Conservation (phyloP, 2,797 vertebrate species). For the Scolopax bukidnonensis region DNA sequence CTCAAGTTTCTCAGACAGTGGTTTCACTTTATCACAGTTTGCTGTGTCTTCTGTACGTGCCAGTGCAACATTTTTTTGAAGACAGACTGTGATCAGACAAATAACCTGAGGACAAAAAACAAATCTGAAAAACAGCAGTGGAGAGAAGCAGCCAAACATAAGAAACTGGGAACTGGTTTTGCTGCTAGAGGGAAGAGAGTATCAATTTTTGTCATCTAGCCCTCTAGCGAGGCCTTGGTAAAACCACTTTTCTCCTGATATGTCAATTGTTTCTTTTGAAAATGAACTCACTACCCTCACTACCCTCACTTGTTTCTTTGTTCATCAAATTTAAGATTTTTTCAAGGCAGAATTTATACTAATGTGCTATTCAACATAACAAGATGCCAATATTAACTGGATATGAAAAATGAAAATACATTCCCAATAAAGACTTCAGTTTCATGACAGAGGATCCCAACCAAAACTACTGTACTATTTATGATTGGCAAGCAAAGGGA, state of each 20-base stretch:
- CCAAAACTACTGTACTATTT: slow-evolving; percentile 9
- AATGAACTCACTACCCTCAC: neutral
- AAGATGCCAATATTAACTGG: neutral
- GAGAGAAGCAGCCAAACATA: neutral
- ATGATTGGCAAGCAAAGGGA: neutral
- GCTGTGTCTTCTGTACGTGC: neutral
- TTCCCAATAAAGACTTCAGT: neutral
- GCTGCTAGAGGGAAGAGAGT: neutral
- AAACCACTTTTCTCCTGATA: neutral
- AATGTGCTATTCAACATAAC: neutral
- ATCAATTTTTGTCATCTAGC: neutral
- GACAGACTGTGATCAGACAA: neutral
- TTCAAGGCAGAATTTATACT: neutral
- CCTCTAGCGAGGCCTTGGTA: neutral
- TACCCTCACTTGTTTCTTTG: neutral
- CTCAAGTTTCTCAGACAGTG: neutral
- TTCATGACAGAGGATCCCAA: neutral
- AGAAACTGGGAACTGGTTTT: neutral
- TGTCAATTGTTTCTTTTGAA: neutral
- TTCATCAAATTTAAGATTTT: slow-evolving; percentile 5
- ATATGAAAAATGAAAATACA: neutral
- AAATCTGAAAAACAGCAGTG: neutral
- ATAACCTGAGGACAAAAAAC: neutral
- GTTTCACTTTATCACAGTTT: neutral
- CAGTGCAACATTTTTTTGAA: neutral